These are phyloP conservation scores for Eupsilia transversa DNA, from an alignment of 2,888 invertebrate species.

Conservation along the genomic window DNA sequence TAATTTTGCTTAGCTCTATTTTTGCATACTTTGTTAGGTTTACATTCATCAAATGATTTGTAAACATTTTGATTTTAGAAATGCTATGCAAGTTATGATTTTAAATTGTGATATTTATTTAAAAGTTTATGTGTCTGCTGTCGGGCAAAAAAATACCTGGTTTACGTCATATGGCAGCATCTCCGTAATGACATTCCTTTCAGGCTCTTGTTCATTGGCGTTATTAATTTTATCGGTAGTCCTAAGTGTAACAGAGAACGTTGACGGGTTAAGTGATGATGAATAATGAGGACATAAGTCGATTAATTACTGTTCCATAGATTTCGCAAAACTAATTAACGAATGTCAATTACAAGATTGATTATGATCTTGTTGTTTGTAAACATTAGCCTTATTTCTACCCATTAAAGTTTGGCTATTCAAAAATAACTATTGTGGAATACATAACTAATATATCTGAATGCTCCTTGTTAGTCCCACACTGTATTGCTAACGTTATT, in stretches of 20 bases:
- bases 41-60: slow-evolving; percentile 46
- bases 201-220: neutral
- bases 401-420: neutral
- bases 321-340: slow-evolving; percentile 28
- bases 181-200: slow-evolving; percentile 24
- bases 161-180: slow-evolving; percentile 49
- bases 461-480: slow-evolving; percentile 11
- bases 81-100: slow-evolving; percentile 43
- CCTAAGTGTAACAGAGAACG: slow-evolving; percentile 14
- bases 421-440: neutral
- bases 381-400: slow-evolving; percentile 4
- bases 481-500: slow-evolving; percentile 12
- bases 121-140: slow-evolving; percentile 14
- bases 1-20: slow-evolving; percentile 41
- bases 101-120: slow-evolving; percentile 40
- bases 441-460: slow-evolving; percentile 21
- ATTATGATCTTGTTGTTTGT: slow-evolving; percentile 9
- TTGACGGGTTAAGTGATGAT: slow-evolving; percentile 1
- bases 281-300: slow-evolving; percentile 4
- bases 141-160: slow-evolving; percentile 32
- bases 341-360: slow-evolving; percentile 1
- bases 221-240: slow-evolving; percentile 10
- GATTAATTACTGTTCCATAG: neutral
- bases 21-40: slow-evolving; percentile 42
- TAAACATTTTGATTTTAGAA: slow-evolving; percentile 56